Evolutionary conservation across 2,888 invertebrate species (phyloP), one percentile per base, ranked within the genome.

Genomic region (Pristionchus exspectatus): DNA sequence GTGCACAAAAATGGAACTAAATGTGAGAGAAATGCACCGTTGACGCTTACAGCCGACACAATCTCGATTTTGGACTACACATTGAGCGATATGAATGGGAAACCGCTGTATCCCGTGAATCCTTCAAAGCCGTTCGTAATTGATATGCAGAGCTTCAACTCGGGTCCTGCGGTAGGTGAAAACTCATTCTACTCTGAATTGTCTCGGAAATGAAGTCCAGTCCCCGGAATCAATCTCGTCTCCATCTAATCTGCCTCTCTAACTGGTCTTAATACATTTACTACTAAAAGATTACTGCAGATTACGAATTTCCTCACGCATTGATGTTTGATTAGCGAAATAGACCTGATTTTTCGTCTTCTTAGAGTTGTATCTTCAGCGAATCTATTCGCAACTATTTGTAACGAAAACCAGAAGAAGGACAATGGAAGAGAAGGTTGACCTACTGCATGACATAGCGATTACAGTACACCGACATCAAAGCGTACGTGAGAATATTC

Each of bases 51-150:
- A 91, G 91, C 56, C n/a, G 88, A 90, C 18, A 83, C 91, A 1
- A 91, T 91, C 44, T n/a, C 56, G 18, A 87, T 92, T n/a, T 91
- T 90, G 77, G 91, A 91, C 56, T 92, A 93, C 90, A 89, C 89
- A 5, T 92, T 94, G 83, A 91, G 91, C 63, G 92, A 93, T 85
- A 87, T 89, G 83, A 91, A 92, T 38, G 92, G 92, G 4, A 91
- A 92, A 10, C 91, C 92, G 18, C 33, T 93, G 63, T 94, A 94
- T 85, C 94, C 94, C 24, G 92, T 94, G 54, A 91, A 93, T 89
- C 92, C 93, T 7, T 90, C 89, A 14, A 91, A 92, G 54, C 89
- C 90, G 63, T 92, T 94, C 90, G 90, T 93, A 84, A 90, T 94
- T 89, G 91, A 94, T 63, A 90, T 94, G 38, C 92, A 92, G 69